These are phyloP conservation scores for Tonatia bakeri DNA, from an alignment of 2,113 vertebrate species.

Conservation along the genomic window DNA sequence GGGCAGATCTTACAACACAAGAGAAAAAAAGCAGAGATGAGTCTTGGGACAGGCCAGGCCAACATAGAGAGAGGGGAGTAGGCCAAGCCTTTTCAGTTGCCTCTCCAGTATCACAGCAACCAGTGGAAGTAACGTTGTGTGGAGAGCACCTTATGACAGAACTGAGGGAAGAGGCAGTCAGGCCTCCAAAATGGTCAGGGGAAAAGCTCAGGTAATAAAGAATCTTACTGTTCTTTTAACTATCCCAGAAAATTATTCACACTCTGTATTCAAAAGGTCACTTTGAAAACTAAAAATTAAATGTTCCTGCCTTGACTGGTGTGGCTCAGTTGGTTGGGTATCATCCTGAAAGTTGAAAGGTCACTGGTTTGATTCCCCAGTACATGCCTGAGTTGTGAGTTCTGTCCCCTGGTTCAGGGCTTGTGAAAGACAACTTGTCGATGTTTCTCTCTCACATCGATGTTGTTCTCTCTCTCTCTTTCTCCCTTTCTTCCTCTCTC, in stretches of 20 bases:
- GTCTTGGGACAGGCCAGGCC: background rate
- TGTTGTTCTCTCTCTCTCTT: no score
- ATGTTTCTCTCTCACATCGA: no score
- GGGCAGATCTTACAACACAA: background rate
- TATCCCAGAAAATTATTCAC: background rate
- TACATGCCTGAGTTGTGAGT: no score
- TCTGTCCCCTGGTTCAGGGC: no score
- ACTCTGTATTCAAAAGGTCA: background rate
- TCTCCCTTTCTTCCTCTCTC: no score
- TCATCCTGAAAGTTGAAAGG: no score
- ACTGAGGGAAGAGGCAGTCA: background rate
- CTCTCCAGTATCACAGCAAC: background rate
- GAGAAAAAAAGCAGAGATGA: background rate
- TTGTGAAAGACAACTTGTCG: no score
- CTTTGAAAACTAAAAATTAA: conserved; percentile 7
- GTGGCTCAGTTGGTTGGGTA: no score
- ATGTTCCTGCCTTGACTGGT: background rate
- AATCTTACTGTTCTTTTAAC: background rate
- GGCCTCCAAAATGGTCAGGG: background rate
- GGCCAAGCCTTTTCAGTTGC: background rate
- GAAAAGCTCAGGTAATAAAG: background rate
- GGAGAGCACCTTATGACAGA: background rate
- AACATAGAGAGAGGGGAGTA: background rate
- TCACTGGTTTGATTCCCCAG: no score
- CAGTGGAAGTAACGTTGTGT: background rate